Conservation (phyloP, 1,140 invertebrate genomes). For the Pachypsylla venusta region DNA sequence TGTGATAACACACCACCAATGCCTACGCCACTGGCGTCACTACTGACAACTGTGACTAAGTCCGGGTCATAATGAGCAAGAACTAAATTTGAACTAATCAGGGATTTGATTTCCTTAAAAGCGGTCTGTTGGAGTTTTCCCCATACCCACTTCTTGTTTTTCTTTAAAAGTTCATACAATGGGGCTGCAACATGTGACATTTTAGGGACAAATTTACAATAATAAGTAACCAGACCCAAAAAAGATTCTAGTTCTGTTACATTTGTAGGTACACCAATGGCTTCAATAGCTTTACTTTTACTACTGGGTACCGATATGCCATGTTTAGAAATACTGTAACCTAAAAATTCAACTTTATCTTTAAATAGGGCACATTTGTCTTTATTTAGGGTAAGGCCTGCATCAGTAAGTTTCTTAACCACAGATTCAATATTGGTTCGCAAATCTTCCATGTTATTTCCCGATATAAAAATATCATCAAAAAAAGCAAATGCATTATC, state of each 20-base stretch:
- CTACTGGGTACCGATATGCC: neutral
- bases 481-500: slow-evolving; percentile 12
- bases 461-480: slow-evolving; percentile 16
- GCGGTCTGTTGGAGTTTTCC: slow-evolving; percentile 13
- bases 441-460: slow-evolving; percentile 1
- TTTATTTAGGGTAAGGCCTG: neutral
- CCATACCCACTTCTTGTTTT: slow-evolving; percentile 18
- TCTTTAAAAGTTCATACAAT: slow-evolving; percentile 17
- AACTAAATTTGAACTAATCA: slow-evolving; percentile 15
- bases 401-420: neutral
- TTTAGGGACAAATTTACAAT: slow-evolving; percentile 30
- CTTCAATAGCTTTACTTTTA: slow-evolving; percentile 28
- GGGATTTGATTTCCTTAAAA: slow-evolving; percentile 19
- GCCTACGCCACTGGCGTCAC: slow-evolving; percentile 27
- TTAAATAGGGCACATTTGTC: slow-evolving; percentile 14
- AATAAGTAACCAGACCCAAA: slow-evolving; percentile 33
- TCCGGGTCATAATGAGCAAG: slow-evolving; percentile 32
- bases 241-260: slow-evolving; percentile 30
- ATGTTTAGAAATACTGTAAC: neutral
- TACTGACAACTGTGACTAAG: slow-evolving; percentile 34
- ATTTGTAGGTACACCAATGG: slow-evolving; percentile 27
- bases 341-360: neutral
- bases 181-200: slow-evolving; percentile 16
- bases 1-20: slow-evolving; percentile 27
- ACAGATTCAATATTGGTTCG: neutral